Evolutionary conservation across 1,140 invertebrate genomes (phyloP), one percentile per base, ranked within the genome.

Genomic region (Gryon sp.): DNA sequence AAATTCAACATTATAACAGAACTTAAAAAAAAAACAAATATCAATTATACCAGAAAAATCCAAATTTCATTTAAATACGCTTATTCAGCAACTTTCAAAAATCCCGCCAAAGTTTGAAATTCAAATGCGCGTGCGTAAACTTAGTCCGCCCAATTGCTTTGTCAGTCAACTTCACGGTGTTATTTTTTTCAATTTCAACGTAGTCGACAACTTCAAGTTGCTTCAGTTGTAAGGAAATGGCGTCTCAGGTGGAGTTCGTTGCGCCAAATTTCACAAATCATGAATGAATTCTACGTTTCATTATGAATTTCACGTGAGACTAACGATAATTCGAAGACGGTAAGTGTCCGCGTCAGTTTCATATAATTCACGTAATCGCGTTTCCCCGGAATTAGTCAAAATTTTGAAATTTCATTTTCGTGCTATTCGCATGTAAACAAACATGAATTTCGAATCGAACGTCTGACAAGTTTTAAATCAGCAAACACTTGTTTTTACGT

Each of bases 201-300:
- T 4, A 9, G 14, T 34, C 22, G 40, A 3, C 41, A 63, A 69
- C 69, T 78, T 78, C 76, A 70, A 43, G 45, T 59, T 57, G 59
- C 65, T 81, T 80, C 82, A 83, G 82, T 83, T 84, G 82, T 73
- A 83, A 88, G 86, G 83, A 88, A 89, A 89, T 88, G 88, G 87
- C 86, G 87, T 89, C 86, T 80, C 81, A 82, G 86, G 83, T 88
- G 84, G 86, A 88, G 84, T 84, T 86, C 83, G 83, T 87, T 85
- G 84, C 85, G 82, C 85, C 83, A 84, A 85, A 80, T 86, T 84
- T 77, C 73, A 79, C 69, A 87, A 87, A 86, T 88, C 76, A 89
- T 89, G 88, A 89, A 85, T 88, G 88, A 89, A 89, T 85, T 82
- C 55, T 82, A 79, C 79, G 52, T 83, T 80, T 74, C 46, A 76